Base-by-base conservation (phyloP, 2,113 vertebrate species). In the Stercorarius parasiticus region DNA sequence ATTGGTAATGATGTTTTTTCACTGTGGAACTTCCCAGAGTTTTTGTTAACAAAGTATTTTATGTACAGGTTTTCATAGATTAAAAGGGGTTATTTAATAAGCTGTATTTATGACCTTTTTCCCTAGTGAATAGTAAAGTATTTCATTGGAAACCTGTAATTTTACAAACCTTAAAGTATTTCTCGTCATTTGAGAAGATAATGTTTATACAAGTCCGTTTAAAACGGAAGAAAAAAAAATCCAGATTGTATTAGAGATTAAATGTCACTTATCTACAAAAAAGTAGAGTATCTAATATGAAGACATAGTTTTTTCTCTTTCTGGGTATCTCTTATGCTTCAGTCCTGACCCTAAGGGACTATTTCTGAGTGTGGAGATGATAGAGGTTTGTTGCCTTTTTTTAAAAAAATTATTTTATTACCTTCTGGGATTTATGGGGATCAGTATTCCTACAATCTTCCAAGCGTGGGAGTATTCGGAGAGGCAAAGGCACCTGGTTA, bases 351-450 rank as follows among this genome's bases (percentile, higher is more conserved):
- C 30, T n/a, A 30, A 43, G 18, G 40, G 27, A 52, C n/a, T 73
- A 0, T 66, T 91, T 56, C 30, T 77, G 38, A 89, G 19, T 58
- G 16, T 58, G 17, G 34, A 84, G 25, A 29, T 40, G 27, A 45
- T 22, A 83, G 8, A 55, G 4, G 2, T 3, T 45, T 64, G 3
- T 72, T 65, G 18, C 26, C 40, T 71, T 86, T 86, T 86, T n/a
- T 23, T 23, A 15, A 59, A 59, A 59, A 58, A 22, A 27, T 53
- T 0, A 15, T 92, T 76, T 94, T 53, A 58, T 73, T 86, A 50
- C 15, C 2, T 36, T 71, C 8, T 1, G 4, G 65, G 45, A 87
- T 20, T 82, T 89, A 19, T 0, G 1, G 3, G 11, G 55, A 49
- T 86, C 34, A 5, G 10, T 55, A 67, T 67, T 84, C 34, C 29